Evolutionary conservation across 2,888 invertebrate genomes (phyloP), one percentile per base, ranked within the genome.

Genomic region (Sympetrum striolatum): DNA sequence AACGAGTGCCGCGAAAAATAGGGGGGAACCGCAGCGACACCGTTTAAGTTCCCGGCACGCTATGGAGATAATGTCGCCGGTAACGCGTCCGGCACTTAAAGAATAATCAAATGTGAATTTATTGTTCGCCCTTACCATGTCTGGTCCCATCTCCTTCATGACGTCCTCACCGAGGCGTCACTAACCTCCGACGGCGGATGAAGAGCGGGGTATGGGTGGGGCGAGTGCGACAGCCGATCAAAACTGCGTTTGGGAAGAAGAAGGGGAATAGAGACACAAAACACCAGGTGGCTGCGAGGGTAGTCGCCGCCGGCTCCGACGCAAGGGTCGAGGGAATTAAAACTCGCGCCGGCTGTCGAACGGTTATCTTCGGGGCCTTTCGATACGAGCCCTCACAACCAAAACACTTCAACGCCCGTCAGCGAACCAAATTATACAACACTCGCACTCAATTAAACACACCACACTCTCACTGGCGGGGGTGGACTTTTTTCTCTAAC

Each of bases 121-220:
- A 22, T 86, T 37, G 31, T 31, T 81, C 48, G 2, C 31, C 60
- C 95, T 95, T 95, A 97, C 96, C 96, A 97, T 96, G 95, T 96
- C 96, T 95, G 96, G 96, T 95, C 96, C 96, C 96, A 96, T 96
- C 95, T 96, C 96, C 96, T 96, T 96, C 96, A 96, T 96, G 95
- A 96, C 96, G 86, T 86, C 37, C 86, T 60, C 86, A 86, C 60
- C 86, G 58, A 60, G 64, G 60, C 86, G 86, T 60, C 86, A 35
- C 37, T 2, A 86, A 58, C 86, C 60, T 86, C 86, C 58, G 86
- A 86, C 86, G 86, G 60, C 86, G 86, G 60, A n/a, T 48, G 86
- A 37, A 58, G 82, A 35, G 82, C 35, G 12, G 12, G 82, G 53
- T 53, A 35, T 12, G 31, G 58, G 86, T 5, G 53, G 53, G 44